These are phyloP conservation scores for Sternarchorhynchus goeldii DNA, from an alignment of 2,797 vertebrate species.

Conservation along the genomic window DNA sequence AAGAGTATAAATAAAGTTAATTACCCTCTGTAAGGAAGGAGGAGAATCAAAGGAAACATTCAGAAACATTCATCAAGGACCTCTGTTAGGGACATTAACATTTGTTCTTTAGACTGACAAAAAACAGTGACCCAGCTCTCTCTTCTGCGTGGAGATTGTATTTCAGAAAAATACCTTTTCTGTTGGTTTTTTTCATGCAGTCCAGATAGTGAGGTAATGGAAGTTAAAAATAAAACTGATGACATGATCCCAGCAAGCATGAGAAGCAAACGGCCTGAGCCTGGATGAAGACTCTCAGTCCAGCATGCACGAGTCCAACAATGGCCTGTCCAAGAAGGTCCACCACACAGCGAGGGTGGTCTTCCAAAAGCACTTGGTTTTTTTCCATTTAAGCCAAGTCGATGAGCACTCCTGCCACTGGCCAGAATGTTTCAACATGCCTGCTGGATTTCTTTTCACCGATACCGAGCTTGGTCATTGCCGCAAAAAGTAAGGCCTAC, in stretches of 20 bases:
- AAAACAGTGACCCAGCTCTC: conserved; percentile 18
- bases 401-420: conserved; percentile 25
- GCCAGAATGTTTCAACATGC: conserved; percentile 1
- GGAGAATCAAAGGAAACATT: background rate
- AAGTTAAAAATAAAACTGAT: conserved; percentile 45
- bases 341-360: conserved; percentile 47
- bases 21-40: background rate
- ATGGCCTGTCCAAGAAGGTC: conserved; percentile 31
- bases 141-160: conserved; percentile 18
- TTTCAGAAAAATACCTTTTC: conserved; percentile 44
- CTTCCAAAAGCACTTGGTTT: conserved; percentile 46
- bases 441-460: conserved; percentile 10
- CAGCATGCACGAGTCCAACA: conserved; percentile 12
- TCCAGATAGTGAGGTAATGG: conserved; percentile 52
- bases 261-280: conserved; percentile 26
- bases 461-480: background rate
- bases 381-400: conserved; percentile 40
- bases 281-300: conserved; percentile 33
- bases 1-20: background rate
- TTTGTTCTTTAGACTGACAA: conserved; percentile 14
- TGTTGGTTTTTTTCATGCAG: conserved; percentile 23
- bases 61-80: conserved; percentile 7
- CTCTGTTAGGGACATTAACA: conserved; percentile 28
- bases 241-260: conserved; percentile 27
- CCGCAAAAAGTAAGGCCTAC: conserved; percentile 17